phyloP scores from a whole-genome alignment of 2,888 invertebrate genomes.

The Polietes domitor region DNA sequence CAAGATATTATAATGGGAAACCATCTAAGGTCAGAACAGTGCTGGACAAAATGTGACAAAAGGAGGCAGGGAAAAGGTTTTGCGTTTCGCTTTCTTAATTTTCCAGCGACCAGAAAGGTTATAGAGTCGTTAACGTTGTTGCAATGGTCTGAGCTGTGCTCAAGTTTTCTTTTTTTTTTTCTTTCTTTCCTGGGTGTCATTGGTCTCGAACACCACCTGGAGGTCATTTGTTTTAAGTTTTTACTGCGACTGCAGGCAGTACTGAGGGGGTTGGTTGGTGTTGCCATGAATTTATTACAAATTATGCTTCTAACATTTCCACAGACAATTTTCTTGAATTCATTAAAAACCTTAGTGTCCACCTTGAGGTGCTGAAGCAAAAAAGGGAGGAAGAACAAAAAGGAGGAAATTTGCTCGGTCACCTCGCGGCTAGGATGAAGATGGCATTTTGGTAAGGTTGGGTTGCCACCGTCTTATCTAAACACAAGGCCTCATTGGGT shows the following conservation, averaged over 20 bases:
- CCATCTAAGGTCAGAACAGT: slow-evolving; percentile 17
- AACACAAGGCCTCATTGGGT: not conserved
- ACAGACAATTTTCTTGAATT: slow-evolving; percentile 34
- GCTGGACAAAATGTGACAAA: not conserved
- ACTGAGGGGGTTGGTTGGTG: slow-evolving; percentile 1
- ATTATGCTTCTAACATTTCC: slow-evolving; percentile 25
- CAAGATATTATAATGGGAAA: slow-evolving; percentile 9
- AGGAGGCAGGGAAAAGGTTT: not conserved
- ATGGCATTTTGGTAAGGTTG: too few species aligned
- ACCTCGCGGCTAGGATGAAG: too few species aligned
- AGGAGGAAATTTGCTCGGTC: not conserved
- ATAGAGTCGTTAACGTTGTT: slow-evolving; percentile 42
- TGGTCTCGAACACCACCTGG: slow-evolving; percentile 47
- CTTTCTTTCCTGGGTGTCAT: slow-evolving; percentile 34
- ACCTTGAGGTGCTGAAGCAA: not conserved
- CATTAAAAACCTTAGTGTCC: slow-evolving; percentile 27
- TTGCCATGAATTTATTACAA: slow-evolving; percentile 51
- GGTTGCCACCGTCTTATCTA: not conserved
- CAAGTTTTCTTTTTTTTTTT: not conserved
- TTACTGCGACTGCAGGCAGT: not conserved
- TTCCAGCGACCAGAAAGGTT: slow-evolving; percentile 6
- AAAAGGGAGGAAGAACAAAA: not conserved
- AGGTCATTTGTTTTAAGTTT: slow-evolving; percentile 52
- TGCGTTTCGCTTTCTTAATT: slow-evolving; percentile 8
- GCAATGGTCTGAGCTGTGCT: not conserved